Evolutionary conservation across 2,797 vertebrate species (phyloP), one percentile per base, ranked within the genome.

Genomic region (Ptychobarbus kaznakovi): DNA sequence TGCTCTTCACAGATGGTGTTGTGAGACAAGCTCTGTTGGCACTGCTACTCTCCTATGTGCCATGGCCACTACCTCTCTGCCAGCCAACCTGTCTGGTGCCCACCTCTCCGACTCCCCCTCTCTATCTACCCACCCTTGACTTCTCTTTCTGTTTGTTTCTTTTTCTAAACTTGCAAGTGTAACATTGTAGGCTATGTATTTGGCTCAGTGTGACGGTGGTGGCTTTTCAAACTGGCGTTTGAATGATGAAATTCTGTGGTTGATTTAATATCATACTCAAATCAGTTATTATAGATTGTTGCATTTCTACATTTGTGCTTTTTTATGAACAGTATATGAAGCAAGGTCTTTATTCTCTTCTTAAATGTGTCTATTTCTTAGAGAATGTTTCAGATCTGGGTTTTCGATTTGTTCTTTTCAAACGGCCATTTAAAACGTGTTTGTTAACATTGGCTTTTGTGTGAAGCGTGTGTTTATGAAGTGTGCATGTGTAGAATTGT

Each of bases 1-100:
- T 94, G 91, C 28, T 95, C 93, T 93, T 95, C 94, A 58, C 96
- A 96, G 95, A 96, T 96, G 95, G 95, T 96, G 95, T 96, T 96
- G 96, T 95, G 95, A 96, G 96, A 96, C 94, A 94, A 89, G 94
- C 96, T 95, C 95, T 94, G 93, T 92, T 93, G 95, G 94, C 94
- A 95, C 84, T 79, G 88, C 86, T 94, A 94, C 88, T 88, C 93
- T 96, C 95, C 93, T 94, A 93, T 93, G 93, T 95, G 95, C 95
- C 81, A 87, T 87, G 86, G 86, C 94, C 95, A 95, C 94, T 93
- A 78, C 80, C 68, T 85, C 84, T 75, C 74, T 85, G 87, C 87
- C 88, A 89, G 75, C 73, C 70, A 85, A 58, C 82, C 82, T 84
- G 86, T 83, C 87, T 88, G 82, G 80, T 84, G 76, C 84, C 74